Evolutionary conservation across 53 echinoderm and acorn worm genomes (phyloP), one percentile per base, ranked within the genome.

Genomic region (Pentamera pediparva): DNA sequence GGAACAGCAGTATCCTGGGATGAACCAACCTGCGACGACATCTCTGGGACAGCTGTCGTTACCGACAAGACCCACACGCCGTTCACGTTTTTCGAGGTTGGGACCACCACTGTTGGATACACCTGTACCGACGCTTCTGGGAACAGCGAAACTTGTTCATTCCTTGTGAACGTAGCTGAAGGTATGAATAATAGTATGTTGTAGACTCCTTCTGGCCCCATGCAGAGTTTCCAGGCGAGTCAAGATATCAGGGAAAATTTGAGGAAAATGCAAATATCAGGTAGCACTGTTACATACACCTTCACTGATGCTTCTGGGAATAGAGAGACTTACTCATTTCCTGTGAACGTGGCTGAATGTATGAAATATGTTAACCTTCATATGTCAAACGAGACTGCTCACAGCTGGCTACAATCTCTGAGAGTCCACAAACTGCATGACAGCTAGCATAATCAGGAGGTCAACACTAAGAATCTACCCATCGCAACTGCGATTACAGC

Each of bases 31-130:
- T 76, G 76, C 10, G 48, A 29, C 4, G 83, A 83, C 35, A 34
- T 76, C 32, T 75, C 83, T 10, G 76, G 67, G 18, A 56, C 76
- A 10, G 69, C 69, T 35, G 57, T 41, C 28, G 76, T 89, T 32
- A 70, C 75, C 0, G 59, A 72, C 56, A 78, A 69, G 29, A 69
- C 69, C 24, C 47, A 82, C 49, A 32, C 37, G 11, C 79, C 89
- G 0, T 70, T 70, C 2, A 54, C 75, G 22, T 85, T 82, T 76
- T 86, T 90, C 59, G 81, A 80, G 1, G 85, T 91, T 11, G 91
- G 91, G 1, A 40, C 43, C 12, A 83, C 83, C 22, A 31, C 11
- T 4, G 86, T 83, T 29, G 83, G 60, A 26, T 91, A 83, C 59
- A 76, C 43, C 24, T 76, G 67, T 76, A 58, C 58, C 40, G 91